These are phyloP conservation scores for Premnoplex brunnescens DNA, from an alignment of 2,797 vertebrate genomes.

Conservation along the genomic window DNA sequence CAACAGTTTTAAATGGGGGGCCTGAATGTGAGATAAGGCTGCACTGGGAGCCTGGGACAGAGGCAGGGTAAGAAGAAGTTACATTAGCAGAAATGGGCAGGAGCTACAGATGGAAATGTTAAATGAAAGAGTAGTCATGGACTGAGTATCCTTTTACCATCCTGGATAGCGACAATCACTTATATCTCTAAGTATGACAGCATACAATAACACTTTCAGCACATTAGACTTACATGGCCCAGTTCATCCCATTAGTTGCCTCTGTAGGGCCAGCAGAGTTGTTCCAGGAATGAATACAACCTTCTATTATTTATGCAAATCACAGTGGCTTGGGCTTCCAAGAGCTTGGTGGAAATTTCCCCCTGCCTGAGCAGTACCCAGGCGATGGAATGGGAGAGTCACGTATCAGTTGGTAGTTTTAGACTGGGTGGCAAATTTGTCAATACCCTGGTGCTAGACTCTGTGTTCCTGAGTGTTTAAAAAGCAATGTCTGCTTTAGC, in stretches of 20 bases:
- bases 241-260: neutral
- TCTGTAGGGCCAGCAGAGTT: neutral
- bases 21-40: neutral
- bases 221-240: neutral
- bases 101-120: neutral
- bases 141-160: neutral
- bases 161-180: neutral
- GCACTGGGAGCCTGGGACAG: neutral
- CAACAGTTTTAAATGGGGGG: neutral
- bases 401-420: neutral
- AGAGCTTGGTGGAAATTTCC: neutral
- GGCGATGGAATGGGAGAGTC: neutral
- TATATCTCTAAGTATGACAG: neutral
- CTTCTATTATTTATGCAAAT: constrained; percentile 28
- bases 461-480: neutral
- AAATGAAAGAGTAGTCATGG: neutral
- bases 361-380: neutral
- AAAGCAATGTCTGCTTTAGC: neutral
- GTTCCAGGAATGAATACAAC: neutral
- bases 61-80: neutral
- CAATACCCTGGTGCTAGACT: neutral
- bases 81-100: neutral
- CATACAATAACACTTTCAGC: neutral
- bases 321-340: neutral
- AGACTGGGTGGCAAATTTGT: neutral